These are phyloP conservation scores for Phragmatobia fuliginosa DNA, from an alignment of 2,888 invertebrate species.

Conservation along the genomic window DNA sequence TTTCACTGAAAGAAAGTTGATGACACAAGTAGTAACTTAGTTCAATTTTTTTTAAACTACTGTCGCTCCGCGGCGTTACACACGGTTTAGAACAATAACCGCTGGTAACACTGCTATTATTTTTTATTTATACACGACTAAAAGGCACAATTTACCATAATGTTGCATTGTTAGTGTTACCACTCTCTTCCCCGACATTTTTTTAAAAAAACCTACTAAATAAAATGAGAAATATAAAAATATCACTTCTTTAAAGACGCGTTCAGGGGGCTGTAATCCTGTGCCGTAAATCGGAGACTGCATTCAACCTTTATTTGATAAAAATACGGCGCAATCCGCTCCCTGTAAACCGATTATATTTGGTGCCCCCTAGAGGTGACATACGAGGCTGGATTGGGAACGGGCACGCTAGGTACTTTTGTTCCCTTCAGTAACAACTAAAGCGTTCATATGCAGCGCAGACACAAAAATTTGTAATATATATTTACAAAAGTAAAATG, in stretches of 20 bases:
- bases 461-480: no score
- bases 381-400: slow-evolving; percentile 12
- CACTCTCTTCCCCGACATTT: background rate
- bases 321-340: slow-evolving; percentile 34
- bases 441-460: background rate
- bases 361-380: slow-evolving; percentile 22
- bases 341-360: slow-evolving; percentile 48
- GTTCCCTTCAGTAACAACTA: background rate
- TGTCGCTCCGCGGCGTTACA: no score
- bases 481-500: no score
- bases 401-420: background rate
- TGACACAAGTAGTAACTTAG: no score
- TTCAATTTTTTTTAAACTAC: no score
- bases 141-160: background rate
- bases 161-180: background rate
- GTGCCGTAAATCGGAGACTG: slow-evolving; percentile 37
- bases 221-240: background rate
- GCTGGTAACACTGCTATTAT: no score
- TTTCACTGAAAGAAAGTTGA: no score
- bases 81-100: no score
- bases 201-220: background rate
- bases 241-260: slow-evolving; percentile 6
- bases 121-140: no score
- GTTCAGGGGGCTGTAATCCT: slow-evolving; percentile 33
- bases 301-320: slow-evolving; percentile 51